Conservation (phyloP, 2,797 vertebrate species). For the Sebastes hubbsi region DNA sequence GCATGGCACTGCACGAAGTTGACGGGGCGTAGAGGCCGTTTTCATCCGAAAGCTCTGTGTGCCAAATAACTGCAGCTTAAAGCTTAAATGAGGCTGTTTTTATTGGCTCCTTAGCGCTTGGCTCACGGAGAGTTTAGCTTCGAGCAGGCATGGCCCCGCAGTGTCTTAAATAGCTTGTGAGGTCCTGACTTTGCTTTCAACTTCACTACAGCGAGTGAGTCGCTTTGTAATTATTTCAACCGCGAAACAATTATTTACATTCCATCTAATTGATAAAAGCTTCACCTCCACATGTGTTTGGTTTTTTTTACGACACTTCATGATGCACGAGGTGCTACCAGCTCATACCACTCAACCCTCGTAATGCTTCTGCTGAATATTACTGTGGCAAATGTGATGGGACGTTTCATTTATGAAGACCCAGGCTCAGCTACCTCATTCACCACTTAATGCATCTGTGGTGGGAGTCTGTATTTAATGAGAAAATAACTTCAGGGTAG, state of each 20-base stretch:
- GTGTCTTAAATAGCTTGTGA: slow-evolving; percentile 70
- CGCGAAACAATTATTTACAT: slow-evolving; percentile 64
- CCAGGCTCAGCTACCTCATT: slow-evolving; percentile 21
- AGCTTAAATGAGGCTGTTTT: slow-evolving; percentile 69
- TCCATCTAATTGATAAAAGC: slow-evolving; percentile 60
- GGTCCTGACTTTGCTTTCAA: slow-evolving; percentile 60
- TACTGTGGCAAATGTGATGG: slow-evolving; percentile 34
- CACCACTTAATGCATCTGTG: slow-evolving; percentile 36
- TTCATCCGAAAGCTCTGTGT: slow-evolving; percentile 45
- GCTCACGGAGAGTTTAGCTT: slow-evolving; percentile 55
- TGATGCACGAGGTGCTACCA: slow-evolving; percentile 42
- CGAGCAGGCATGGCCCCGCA: slow-evolving; percentile 48
- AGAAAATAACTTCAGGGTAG: slow-evolving; percentile 36
- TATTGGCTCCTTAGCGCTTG: slow-evolving; percentile 64
- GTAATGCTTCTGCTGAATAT: slow-evolving; percentile 24
- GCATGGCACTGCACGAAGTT: slow-evolving; percentile 22
- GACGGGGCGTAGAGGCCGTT: slow-evolving; percentile 57
- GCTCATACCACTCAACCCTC: slow-evolving; percentile 13
- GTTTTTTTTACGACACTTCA: slow-evolving; percentile 38
- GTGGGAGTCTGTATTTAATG: slow-evolving; percentile 43
- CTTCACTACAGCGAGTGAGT: slow-evolving; percentile 31
- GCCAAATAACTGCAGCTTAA: slow-evolving; percentile 61
- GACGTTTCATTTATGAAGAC: slow-evolving; percentile 30
- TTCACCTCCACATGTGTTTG: slow-evolving; percentile 48
- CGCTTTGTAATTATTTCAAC: slow-evolving; percentile 60